Evolutionary conservation across 2,888 invertebrate genomes (phyloP), one percentile per base, ranked within the genome.

Genomic region (Acanthosepion pharaonis): DNA sequence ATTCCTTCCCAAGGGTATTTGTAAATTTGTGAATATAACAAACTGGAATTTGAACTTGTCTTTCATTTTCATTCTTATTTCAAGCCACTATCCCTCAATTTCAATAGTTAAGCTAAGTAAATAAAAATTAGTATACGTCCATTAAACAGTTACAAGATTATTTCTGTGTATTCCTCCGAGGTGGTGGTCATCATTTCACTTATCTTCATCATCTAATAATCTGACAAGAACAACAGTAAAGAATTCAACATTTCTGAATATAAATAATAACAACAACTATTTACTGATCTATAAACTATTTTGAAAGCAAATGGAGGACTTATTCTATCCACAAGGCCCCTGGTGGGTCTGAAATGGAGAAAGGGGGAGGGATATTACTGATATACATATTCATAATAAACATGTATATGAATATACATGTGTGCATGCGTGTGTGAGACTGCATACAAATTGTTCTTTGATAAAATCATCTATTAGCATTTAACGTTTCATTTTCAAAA

Each of bases 391-490:
- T 78, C 78, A 78, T 78, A n/a, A 78, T 11, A 78, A 8, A 78
- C 15, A 78, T n/a, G 18, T 11, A 78, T n/a, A 78, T n/a, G 33
- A 1, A 78, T n/a, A 78, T n/a, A 78, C 5, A 78, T n/a, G 33
- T n/a, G 33, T n/a, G 33, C 11, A 78, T n/a, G 33, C 28, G 28
- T 78, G 15, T 78, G 28, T 78, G 15, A 33, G n/a, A 18, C n/a
- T 78, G 78, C 78, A 78, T 78, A 78, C 78, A 78, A 78, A n/a
- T 78, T 78, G 78, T 78, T 78, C 33, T 78, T 78, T 9, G 78
- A 78, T 78, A 78, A n/a, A n/a, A 78, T 78, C 78, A 78, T n/a
- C 78, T 78, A 78, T 78, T 78, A 78, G 78, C 78, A 78, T 78
- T 78, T 78, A 78, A 78, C 15, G 78, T 78, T 78, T 78, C n/a